Evolutionary conservation across 2,113 vertebrate genomes (phyloP).

Genomic region (Bungarus multicinctus): DNA sequence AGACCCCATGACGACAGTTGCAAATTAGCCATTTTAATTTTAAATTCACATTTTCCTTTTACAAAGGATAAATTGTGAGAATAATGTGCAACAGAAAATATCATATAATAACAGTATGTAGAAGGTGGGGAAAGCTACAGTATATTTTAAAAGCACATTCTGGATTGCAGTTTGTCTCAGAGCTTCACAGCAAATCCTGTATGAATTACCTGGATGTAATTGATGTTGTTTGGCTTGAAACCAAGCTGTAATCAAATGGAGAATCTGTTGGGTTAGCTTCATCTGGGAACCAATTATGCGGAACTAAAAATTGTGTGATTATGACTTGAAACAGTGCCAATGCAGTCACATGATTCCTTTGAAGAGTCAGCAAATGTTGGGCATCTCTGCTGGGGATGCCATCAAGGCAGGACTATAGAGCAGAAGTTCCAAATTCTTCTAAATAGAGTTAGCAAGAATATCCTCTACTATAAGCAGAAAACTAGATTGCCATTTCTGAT

Average conservation of each 20-base stretch:
- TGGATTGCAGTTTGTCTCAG: background rate
- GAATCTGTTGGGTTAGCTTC: background rate
- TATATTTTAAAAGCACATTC: background rate
- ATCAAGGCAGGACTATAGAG: background rate
- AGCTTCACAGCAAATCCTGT: background rate
- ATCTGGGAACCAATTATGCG: background rate
- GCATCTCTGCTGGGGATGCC: background rate
- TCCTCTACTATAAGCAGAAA: background rate
- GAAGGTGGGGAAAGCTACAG: background rate
- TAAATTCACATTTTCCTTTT: background rate
- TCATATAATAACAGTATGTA: background rate
- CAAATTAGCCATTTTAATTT: background rate
- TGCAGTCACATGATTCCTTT: background rate
- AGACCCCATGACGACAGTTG: background rate
- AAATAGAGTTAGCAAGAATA: background rate
- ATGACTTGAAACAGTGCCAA: background rate
- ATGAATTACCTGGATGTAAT: background rate
- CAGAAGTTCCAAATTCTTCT: background rate
- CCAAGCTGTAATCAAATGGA: background rate
- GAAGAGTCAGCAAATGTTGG: background rate
- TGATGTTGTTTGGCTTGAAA: background rate
- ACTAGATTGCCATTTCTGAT: background rate
- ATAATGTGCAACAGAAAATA: background rate
- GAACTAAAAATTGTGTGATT: background rate
- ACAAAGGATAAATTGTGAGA: background rate